Base-by-base conservation (phyloP, 2,888 invertebrate genomes). In the Hyppa rectilinea region DNA sequence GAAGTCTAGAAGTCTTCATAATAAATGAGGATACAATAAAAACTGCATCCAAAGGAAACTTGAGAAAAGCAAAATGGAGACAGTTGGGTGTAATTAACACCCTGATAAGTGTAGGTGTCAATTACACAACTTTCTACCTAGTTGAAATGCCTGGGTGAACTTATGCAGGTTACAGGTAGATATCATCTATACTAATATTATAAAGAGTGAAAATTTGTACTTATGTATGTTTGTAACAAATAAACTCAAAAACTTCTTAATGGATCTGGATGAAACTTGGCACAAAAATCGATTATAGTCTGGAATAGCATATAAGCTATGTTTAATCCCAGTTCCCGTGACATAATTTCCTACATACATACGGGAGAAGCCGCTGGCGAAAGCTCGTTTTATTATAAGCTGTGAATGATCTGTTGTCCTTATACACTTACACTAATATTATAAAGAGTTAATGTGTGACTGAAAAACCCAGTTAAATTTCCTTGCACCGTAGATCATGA, bases 41-140 rank as follows among this genome's bases (percentile, higher is more conserved):
- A 56, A 45, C 23, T 63, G 12, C 45, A 63, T n/a, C 14, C 17
- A 43, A 23, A 52, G 4, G 65, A 65, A 65, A 75, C 23, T 7
- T 58, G 38, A 59, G 31, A 38, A 66, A 34, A 2, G 23, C 45
- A 52, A 55, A 64, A 47, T 40, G 47, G 56, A 65, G 29, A 71
- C 47, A 71, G 55, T 31, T 40, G 20, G 12, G 36, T 72, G 78
- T 78, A 78, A 77, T 72, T 72, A 45, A 77, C 43, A 73, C 67
- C 59, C n/a, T 61, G 67, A 62, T 66, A n/a, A 36, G 7, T 45
- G 45, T 36, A 23, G 31, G 50, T 72, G 72, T 67, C 56, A 77
- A 26, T 52, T 66, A 72, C 59, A 72, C 50, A 63, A 67, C 77
- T 68, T 67, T 76, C 68, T 47, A 75, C 20, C n/a, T 23, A 49